Evolutionary conservation across 2,797 vertebrate genomes (phyloP).

Genomic region (Mormyrops boulengeri): DNA sequence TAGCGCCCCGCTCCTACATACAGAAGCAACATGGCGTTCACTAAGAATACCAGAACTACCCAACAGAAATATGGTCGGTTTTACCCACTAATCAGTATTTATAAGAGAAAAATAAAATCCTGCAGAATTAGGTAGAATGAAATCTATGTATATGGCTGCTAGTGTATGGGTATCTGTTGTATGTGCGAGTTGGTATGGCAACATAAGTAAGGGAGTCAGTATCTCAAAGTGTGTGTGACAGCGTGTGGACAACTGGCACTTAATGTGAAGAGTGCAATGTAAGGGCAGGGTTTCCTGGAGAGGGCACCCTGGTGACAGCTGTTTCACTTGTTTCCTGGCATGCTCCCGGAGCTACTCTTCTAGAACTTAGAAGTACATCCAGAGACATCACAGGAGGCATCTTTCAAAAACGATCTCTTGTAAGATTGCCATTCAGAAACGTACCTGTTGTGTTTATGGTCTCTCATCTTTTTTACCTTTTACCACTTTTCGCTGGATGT

Average conservation of each 20-base stretch:
- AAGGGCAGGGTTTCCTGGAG: conserved; percentile 5
- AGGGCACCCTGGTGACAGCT: not conserved
- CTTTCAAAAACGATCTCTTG: not conserved
- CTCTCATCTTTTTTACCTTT: not conserved
- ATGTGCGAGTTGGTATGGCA: conserved; percentile 15
- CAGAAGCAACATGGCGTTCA: not conserved
- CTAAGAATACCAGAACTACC: not conserved
- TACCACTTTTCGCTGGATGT: not conserved
- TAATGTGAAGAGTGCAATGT: not conserved
- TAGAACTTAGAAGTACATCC: not conserved
- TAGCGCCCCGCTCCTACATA: not conserved
- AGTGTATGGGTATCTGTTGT: conserved; percentile 9
- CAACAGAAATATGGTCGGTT: not conserved
- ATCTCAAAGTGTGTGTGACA: not conserved
- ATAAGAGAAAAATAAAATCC: not conserved
- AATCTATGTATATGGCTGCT: not conserved
- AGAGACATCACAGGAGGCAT: conserved; percentile 3
- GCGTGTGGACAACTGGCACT: conserved; percentile 12
- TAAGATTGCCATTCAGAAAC: not conserved
- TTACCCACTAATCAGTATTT: not conserved
- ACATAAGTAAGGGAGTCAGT: not conserved
- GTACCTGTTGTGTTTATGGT: not conserved
- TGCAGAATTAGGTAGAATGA: not conserved
- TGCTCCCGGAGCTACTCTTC: not conserved
- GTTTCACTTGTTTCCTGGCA: not conserved